These are phyloP conservation scores for Cantharis flavilabris DNA, from an alignment of 2,888 invertebrate species.

Conservation along the genomic window DNA sequence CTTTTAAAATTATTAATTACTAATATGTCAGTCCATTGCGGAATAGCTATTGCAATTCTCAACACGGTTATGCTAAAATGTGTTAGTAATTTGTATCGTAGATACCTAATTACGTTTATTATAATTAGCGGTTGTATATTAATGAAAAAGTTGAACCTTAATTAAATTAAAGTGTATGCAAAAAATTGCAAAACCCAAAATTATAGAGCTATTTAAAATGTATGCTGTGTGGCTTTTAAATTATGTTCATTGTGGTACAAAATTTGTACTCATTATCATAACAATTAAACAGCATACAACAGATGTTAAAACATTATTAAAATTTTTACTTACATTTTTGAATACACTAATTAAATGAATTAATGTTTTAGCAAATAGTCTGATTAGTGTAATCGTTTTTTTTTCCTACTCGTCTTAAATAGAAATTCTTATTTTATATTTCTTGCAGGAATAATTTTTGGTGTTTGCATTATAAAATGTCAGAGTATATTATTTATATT, in stretches of 20 bases:
- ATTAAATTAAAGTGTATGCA: neutral
- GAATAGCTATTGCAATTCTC: no score
- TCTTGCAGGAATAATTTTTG: neutral
- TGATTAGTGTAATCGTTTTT: neutral
- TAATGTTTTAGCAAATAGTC: neutral
- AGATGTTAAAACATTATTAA: neutral
- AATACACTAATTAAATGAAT: neutral
- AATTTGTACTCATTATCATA: neutral
- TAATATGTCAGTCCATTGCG: no score
- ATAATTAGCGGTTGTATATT: neutral
- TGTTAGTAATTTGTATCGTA: neutral
- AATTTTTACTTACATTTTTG: neutral
- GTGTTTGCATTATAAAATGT: neutral
- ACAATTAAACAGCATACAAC: neutral
- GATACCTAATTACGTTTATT: neutral
- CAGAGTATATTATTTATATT: neutral
- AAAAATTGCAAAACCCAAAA: neutral
- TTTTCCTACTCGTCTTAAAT: neutral
- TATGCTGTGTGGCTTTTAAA: neutral
- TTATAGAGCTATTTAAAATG: neutral
- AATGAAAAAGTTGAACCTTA: neutral
- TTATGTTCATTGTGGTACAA: neutral
- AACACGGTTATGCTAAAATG: no score
- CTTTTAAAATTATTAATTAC: no score
- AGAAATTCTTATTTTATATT: neutral